A percentile compares a stretch with the other conserved stretches of the same genome.
These are phyloP conservation scores for Quadriops clusia DNA, from an alignment of 2,888 invertebrate species.

Conservation along the genomic window DNA sequence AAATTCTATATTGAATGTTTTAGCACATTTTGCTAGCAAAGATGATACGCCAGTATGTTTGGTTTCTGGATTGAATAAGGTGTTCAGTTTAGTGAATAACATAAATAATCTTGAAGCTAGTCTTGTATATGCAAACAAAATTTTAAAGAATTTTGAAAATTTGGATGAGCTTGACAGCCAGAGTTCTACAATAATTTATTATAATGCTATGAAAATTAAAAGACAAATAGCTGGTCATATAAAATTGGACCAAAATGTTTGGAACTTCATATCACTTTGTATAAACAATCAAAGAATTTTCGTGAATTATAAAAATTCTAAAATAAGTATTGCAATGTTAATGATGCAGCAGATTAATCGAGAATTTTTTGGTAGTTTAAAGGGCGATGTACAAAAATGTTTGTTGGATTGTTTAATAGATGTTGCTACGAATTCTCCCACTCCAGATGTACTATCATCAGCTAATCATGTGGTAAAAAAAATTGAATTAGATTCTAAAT, in stretches of 20 bases:
- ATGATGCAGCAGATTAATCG: conserved; percentile 47
- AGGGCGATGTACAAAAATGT: conserved; percentile 35
- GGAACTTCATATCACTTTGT: conserved; percentile 42
- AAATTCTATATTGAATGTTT: conserved; percentile 24
- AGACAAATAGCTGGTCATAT: conserved; percentile 19
- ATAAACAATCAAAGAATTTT: neutral
- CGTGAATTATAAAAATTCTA: conserved; percentile 12
- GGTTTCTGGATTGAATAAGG: conserved; percentile 32
- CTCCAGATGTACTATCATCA: conserved; percentile 46
- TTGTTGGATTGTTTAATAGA: conserved; percentile 43
- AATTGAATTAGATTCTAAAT: conserved; percentile 49
- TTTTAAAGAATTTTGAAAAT: conserved; percentile 20
- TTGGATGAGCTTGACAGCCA: conserved; percentile 16
- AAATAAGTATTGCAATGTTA: conserved; percentile 31
- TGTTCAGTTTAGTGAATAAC: conserved; percentile 23
- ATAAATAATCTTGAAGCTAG: conserved; percentile 24
- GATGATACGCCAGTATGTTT: conserved; percentile 34
- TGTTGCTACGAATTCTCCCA: conserved; percentile 45
- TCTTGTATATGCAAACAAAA: no score
- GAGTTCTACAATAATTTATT: conserved; percentile 22
- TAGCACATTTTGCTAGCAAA: conserved; percentile 29
- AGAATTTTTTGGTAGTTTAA: conserved; percentile 42
- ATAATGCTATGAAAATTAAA: conserved; percentile 24
- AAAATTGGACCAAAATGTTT: conserved; percentile 33
- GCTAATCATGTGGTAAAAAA: conserved; percentile 54